Percentiles rank a stretch among this genome's conserved stretches.
Conservation (phyloP, 2,113 vertebrate genomes). For the Eubucco bourcierii region DNA sequence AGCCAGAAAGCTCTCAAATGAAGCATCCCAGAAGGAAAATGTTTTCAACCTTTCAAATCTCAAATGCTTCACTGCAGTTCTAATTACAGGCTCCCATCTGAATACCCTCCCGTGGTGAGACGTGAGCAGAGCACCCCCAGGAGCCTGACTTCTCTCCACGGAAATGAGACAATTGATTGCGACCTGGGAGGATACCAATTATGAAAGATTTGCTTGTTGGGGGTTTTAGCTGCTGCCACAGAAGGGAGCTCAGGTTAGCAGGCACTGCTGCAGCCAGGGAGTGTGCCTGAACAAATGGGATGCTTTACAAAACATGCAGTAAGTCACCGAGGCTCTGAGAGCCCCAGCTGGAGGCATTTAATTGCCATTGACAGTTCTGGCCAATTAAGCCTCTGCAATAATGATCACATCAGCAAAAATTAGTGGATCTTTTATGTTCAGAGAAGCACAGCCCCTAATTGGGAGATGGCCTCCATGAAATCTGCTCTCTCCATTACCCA, state of each 20-base stretch:
- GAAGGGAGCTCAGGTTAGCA: background rate
- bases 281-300: slow-evolving; percentile 24
- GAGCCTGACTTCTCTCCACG: background rate
- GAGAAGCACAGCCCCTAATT: background rate
- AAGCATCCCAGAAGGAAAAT: slow-evolving; percentile 10
- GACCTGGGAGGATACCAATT: background rate
- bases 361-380: slow-evolving; percentile 45
- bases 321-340: background rate
- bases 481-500: background rate
- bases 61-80: background rate
- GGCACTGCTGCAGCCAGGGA: background rate
- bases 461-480: background rate
- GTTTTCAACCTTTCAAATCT: slow-evolving; percentile 25
- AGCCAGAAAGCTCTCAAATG: background rate
- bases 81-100: slow-evolving; percentile 36
- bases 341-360: background rate
- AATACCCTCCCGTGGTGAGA: background rate
- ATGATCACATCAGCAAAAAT: slow-evolving; percentile 35
- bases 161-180: slow-evolving; percentile 18
- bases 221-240: background rate
- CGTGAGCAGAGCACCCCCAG: background rate
- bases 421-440: background rate
- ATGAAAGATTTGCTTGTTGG: background rate
- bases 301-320: background rate
- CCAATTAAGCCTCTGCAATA: slow-evolving; percentile 29